Base-by-base conservation (phyloP, 2,797 vertebrate genomes). In the Balearica regulorum region DNA sequence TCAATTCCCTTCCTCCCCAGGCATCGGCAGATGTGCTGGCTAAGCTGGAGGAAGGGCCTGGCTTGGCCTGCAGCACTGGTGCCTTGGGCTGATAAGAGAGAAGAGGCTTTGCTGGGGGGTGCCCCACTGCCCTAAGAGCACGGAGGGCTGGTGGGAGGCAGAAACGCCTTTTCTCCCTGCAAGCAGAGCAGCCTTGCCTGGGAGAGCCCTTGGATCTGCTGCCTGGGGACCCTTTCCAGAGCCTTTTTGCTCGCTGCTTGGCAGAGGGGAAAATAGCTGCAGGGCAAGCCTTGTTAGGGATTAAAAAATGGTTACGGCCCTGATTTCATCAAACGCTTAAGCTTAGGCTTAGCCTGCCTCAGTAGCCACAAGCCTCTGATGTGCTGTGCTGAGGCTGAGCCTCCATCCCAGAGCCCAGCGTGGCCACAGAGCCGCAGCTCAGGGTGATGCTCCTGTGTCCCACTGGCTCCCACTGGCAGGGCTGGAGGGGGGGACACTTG, bases 401-500 rank as follows among this genome's bases (percentile, higher is more conserved):
- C 33, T 37, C 55, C 31, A 44, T 48, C 31, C 12, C 26, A 54
- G 72, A 61, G 60, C 60, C 51, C 39, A 12, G 0, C 1, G 2
- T 51, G 51, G 19, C 83, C 48, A 16, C 4, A 35, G 65, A 87
- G n/a, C 48, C 5, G 3, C 41, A 70, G 69, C 60, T 55, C 0
- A 0, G 58, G 14, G 12, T 35, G 75, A 46, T 85, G 55, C 22
- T 77, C 13, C 91, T 10, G 24, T 5, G 7, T 53, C 1, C 37
- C 2, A 0, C 16, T 5, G 35, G 61, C 58, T 62, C 0, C 31
- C 2, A 2, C 37, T 53, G 48, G 17, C 3, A 2, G 0, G 19
- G 9, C 28, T 75, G 53, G 43, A 79, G 60, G 43, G 35, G 58
- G 58, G 8, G 18, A 20, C 0, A 0, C 39, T 35, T 0, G 0